These are phyloP conservation scores for Holocentrus rufus DNA, from an alignment of 2,797 vertebrate species.

Conservation along the genomic window DNA sequence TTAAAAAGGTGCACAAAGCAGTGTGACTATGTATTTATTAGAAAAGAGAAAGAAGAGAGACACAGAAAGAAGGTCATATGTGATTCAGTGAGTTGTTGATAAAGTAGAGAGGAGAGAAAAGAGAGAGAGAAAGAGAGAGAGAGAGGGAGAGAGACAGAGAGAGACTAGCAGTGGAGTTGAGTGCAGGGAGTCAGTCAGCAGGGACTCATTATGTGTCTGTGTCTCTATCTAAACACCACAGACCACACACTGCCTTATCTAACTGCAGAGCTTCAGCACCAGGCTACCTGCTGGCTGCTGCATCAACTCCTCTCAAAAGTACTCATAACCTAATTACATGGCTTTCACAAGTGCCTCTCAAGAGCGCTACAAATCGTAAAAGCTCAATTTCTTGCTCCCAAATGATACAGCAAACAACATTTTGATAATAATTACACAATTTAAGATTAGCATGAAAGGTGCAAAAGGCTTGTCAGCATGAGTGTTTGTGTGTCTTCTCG, in stretches of 20 bases:
- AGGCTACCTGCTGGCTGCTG: no score
- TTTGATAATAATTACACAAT: background rate
- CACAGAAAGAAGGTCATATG: no score
- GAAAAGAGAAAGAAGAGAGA: no score
- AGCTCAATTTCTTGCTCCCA: no score
- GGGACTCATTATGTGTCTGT: slow-evolving; percentile 22
- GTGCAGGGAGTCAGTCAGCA: slow-evolving; percentile 16
- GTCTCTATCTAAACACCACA: slow-evolving; percentile 5
- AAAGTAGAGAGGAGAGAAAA: background rate
- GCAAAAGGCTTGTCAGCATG: no score
- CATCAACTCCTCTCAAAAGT: no score
- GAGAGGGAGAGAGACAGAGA: background rate
- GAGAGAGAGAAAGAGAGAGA: background rate
- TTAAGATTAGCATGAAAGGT: background rate
- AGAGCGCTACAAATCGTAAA: no score
- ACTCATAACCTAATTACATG: no score
- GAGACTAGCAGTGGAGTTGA: background rate
- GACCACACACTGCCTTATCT: background rate
- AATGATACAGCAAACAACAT: background rate
- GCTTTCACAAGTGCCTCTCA: no score
- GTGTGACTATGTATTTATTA: no score
- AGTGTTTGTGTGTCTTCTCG: background rate
- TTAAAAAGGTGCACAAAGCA: no score
- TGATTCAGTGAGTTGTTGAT: no score
- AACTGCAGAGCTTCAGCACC: slow-evolving; percentile 6